phyloP scores from a whole-genome alignment of 2,113 vertebrate genomes.

The Toxostoma redivivum region DNA sequence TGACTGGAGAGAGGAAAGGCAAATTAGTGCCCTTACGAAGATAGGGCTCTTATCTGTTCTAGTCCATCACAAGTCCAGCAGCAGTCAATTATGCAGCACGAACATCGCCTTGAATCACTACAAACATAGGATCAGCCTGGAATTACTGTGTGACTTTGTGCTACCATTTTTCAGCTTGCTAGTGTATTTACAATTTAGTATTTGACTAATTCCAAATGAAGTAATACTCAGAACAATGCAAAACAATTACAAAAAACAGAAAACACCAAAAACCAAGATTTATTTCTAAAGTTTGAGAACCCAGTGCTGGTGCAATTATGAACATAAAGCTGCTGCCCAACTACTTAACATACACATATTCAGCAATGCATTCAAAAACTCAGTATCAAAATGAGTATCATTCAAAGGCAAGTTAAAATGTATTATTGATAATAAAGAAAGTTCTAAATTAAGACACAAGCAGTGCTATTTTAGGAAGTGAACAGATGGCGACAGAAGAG shows the following conservation, averaged over 20 bases:
- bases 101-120: neutral
- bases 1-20: neutral
- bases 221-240: neutral
- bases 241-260: neutral
- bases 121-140: accelerated
- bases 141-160: neutral
- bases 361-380: neutral
- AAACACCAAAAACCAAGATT: neutral
- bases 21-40: neutral
- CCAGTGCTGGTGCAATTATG: neutral
- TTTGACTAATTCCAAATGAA: neutral
- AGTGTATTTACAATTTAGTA: neutral
- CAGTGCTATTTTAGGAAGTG: constrained; percentile 23
- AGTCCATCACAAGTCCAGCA: neutral
- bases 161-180: neutral
- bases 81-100: accelerated
- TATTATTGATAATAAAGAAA: neutral
- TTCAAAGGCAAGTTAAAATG: constrained; percentile 9
- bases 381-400: neutral
- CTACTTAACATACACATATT: neutral
- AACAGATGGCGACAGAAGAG: constrained; percentile 46
- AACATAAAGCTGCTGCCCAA: neutral
- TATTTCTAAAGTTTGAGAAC: neutral
- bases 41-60: neutral
- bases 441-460: constrained; percentile 20